These are phyloP conservation scores for Lordiphosa andalusiaca DNA, from an alignment of 2,888 invertebrate species.

Conservation along the genomic window DNA sequence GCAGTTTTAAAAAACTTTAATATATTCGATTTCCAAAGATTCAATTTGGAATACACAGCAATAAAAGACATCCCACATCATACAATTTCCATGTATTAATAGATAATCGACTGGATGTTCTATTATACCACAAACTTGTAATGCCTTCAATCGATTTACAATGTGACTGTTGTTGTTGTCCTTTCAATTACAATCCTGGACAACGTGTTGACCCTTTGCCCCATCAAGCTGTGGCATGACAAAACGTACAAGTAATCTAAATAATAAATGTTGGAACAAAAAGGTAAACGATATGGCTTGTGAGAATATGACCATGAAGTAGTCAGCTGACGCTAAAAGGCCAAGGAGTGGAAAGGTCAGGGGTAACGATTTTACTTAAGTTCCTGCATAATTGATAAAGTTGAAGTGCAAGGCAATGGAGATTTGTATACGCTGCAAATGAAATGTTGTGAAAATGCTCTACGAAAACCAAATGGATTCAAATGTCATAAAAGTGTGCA, in stretches of 20 bases:
- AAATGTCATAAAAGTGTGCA: constrained; percentile 36
- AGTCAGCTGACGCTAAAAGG: constrained; percentile 14
- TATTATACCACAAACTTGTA: no score
- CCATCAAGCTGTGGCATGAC: not conserved
- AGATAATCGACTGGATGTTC: no score
- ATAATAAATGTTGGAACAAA: constrained; percentile 8
- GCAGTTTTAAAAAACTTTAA: no score
- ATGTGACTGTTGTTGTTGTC: not conserved
- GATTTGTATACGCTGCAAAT: no score
- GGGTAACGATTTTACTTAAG: constrained; percentile 47
- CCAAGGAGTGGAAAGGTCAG: constrained; percentile 52
- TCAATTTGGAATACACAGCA: no score
- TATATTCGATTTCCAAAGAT: no score
- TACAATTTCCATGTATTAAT: no score
- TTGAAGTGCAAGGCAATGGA: constrained; percentile 42
- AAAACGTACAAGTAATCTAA: constrained; percentile 13
- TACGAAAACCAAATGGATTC: no score
- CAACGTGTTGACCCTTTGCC: constrained; percentile 5
- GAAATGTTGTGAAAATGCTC: no score
- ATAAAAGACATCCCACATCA: no score
- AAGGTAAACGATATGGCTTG: no score
- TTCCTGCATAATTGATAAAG: constrained; percentile 58
- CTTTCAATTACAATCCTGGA: constrained; percentile 1
- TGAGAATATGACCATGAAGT: no score
- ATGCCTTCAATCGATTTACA: constrained; percentile 5